Conservation (phyloP, 2,797 vertebrate species). For the Staurois parvus region DNA sequence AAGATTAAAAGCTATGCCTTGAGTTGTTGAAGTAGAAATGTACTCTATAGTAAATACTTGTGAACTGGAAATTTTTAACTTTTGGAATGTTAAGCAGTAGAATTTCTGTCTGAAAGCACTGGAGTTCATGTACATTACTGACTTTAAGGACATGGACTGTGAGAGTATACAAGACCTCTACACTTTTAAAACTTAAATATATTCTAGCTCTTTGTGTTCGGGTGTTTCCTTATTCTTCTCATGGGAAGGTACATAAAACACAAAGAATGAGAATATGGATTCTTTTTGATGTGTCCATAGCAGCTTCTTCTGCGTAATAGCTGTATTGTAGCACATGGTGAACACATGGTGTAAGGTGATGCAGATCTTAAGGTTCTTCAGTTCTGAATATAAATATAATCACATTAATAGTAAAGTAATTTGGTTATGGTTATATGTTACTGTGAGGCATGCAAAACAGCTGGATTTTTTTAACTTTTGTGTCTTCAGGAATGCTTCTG, state of each 20-base stretch:
- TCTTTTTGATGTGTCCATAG: constrained; percentile 23
- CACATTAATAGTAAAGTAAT: not conserved
- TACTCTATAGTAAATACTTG: no score
- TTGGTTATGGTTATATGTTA: not conserved
- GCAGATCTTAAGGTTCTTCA: not conserved
- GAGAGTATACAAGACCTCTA: not conserved
- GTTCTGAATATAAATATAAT: not conserved
- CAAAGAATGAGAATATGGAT: constrained; percentile 18
- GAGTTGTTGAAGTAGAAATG: no score
- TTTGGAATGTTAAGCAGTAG: no score
- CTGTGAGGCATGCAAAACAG: not conserved
- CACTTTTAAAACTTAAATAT: not conserved
- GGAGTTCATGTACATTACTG: not conserved
- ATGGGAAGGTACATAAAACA: not conserved
- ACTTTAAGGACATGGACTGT: not conserved
- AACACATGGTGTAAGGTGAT: constrained; percentile 22
- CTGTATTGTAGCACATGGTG: constrained; percentile 8
- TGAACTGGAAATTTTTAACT: no score
- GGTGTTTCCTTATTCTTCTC: not conserved
- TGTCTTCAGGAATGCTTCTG: constrained; percentile 92
- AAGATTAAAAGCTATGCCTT: no score
- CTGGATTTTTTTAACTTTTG: not conserved
- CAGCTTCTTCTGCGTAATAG: not conserved
- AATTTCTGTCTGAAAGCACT: not conserved
- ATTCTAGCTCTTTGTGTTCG: not conserved